These are phyloP conservation scores for Rhinogobius similis DNA, from an alignment of 2,113 vertebrate species.

Conservation along the genomic window DNA sequence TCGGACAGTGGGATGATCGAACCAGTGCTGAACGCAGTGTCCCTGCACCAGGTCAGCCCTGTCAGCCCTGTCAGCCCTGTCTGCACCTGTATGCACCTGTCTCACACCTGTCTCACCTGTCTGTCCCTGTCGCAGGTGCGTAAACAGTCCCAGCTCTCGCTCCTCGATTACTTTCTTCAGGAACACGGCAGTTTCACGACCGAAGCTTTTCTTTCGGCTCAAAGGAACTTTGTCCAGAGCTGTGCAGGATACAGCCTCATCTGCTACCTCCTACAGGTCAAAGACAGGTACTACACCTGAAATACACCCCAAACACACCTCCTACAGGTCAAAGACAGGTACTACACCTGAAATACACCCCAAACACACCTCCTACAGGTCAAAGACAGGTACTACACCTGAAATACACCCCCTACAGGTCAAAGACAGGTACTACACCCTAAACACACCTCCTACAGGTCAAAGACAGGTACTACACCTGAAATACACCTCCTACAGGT, in stretches of 20 bases:
- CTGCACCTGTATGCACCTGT: too few relatives aligned
- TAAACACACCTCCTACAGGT: too few relatives aligned
- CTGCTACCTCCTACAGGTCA: slow-evolving; percentile 96
- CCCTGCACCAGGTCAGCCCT: slow-evolving; percentile 83
- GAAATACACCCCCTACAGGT: too few relatives aligned
- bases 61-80: neutral
- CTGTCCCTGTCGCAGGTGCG: slow-evolving; percentile 69
- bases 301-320: too few relatives aligned
- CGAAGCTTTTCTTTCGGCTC: slow-evolving; percentile 89
- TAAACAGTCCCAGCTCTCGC: slow-evolving; percentile 91
- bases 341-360: neutral
- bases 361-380: too few relatives aligned
- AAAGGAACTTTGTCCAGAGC: slow-evolving; percentile 93
- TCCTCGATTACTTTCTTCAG: slow-evolving; percentile 93
- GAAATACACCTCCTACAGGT: too few relatives aligned
- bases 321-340: neutral
- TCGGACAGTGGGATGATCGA: slow-evolving; percentile 98
- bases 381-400: too few relatives aligned
- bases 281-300: slow-evolving; percentile 82
- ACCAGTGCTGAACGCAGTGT: slow-evolving; percentile 94
- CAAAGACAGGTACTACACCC: too few relatives aligned
- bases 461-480: too few relatives aligned
- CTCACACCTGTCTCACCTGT: neutral
- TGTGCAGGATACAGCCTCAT: slow-evolving; percentile 93
- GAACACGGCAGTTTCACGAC: slow-evolving; percentile 90